Percentiles rank a stretch among this genome's conserved stretches.
These are phyloP conservation scores for Amiota communis DNA, from an alignment of 2,888 invertebrate genomes.

Conservation along the genomic window DNA sequence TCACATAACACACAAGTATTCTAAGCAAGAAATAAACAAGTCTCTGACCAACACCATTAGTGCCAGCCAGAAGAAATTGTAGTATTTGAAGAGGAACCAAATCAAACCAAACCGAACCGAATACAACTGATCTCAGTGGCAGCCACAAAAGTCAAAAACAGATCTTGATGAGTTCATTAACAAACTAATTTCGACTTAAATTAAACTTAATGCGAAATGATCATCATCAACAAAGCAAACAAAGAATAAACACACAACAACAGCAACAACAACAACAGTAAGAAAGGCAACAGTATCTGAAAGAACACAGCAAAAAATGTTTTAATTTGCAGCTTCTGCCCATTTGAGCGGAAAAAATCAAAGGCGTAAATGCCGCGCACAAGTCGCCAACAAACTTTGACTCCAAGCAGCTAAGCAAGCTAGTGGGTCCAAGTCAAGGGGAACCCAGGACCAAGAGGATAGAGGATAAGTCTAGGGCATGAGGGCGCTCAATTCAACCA, in stretches of 20 bases:
- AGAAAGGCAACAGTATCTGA: background rate
- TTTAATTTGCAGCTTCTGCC: constrained; percentile 69
- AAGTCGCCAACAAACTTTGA: constrained; percentile 45
- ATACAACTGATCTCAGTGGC: background rate
- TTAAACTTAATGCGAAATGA: constrained; percentile 70
- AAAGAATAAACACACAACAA: constrained; percentile 56
- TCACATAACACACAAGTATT: too few species aligned
- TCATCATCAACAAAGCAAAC: constrained; percentile 66
- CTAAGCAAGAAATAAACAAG: too few species aligned
- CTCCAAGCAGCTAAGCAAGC: constrained; percentile 7
- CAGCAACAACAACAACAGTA: constrained; percentile 22
- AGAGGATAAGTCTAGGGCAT: background rate
- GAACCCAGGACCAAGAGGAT: background rate
- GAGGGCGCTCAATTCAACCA: constrained; percentile 2
- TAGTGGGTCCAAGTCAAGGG: background rate
- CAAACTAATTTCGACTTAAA: constrained; percentile 70
- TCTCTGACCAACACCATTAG: too few species aligned
- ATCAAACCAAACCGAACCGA: background rate
- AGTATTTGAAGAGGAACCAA: background rate
- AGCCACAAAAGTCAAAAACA: constrained; percentile 13
- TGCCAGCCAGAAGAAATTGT: too few species aligned
- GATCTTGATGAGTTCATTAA: constrained; percentile 71
- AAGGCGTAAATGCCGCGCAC: constrained; percentile 59
- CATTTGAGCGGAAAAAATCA: constrained; percentile 63
- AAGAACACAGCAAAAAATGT: constrained; percentile 49